Evolutionary conservation across 2,797 vertebrate species (phyloP).

Genomic region (Geotrypetes seraphini): DNA sequence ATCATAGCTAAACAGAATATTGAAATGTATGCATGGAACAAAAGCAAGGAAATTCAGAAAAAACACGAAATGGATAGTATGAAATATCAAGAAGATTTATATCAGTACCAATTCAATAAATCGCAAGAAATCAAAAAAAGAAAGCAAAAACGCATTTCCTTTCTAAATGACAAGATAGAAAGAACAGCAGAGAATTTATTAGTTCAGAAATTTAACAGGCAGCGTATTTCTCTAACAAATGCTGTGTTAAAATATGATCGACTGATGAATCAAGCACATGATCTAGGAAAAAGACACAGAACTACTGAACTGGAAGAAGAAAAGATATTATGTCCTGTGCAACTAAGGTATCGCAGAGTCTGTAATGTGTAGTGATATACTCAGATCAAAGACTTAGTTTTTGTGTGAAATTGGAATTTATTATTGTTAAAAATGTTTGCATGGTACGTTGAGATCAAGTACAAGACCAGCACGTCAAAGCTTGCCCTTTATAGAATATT

Average conservation of each 20-base stretch:
- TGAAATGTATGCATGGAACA: constrained; percentile 4
- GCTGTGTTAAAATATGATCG: constrained; percentile 25
- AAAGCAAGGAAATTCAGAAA: not conserved
- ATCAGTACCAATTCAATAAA: constrained; percentile 3
- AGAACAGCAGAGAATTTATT: constrained; percentile 17
- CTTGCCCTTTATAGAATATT: too few species aligned
- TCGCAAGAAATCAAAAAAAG: constrained; percentile 18
- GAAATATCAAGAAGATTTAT: constrained; percentile 1
- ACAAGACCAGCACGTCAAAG: too few species aligned
- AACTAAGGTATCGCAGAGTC: too few species aligned
- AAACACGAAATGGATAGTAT: constrained; percentile 7
- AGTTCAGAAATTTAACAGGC: constrained; percentile 24
- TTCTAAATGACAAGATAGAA: constrained; percentile 28
- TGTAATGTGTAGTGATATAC: too few species aligned
- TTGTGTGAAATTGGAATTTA: too few species aligned
- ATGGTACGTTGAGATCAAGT: too few species aligned
- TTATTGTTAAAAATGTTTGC: too few species aligned
- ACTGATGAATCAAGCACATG: not conserved
- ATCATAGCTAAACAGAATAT: not conserved
- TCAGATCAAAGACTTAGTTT: too few species aligned
- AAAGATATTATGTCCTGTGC: too few species aligned
- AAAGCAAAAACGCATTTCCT: constrained; percentile 20
- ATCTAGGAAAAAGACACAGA: constrained; percentile 12
- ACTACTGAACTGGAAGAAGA: not conserved
- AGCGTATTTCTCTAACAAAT: constrained; percentile 19